phyloP scores from a whole-genome alignment of 2,888 invertebrate genomes.

The Tenthredo scrophulariae region DNA sequence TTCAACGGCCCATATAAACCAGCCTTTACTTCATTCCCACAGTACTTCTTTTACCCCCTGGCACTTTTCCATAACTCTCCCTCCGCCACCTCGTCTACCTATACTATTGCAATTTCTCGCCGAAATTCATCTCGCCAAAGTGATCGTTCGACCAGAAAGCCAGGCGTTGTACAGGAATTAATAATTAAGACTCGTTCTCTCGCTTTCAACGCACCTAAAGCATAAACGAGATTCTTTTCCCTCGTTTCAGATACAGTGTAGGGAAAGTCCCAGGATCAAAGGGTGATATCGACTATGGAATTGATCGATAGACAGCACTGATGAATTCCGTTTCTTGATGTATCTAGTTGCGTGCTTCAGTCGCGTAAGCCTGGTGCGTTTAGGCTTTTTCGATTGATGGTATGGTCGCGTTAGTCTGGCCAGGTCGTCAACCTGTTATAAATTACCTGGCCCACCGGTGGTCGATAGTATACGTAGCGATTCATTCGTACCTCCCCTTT shows the following conservation, averaged over 20 bases:
- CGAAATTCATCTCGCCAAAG: constrained; percentile 10
- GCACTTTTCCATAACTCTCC: constrained; percentile 6
- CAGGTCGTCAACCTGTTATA: constrained; percentile 25
- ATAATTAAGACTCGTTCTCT: neutral
- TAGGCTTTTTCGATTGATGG: constrained; percentile 25
- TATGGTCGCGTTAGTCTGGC: constrained; percentile 15
- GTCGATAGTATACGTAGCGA: constrained; percentile 18
- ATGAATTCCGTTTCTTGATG: neutral
- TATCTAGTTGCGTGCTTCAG: neutral
- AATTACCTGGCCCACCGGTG: constrained; percentile 25
- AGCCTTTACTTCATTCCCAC: constrained; percentile 33
- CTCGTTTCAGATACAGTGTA: neutral
- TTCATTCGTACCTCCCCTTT: constrained; percentile 6
- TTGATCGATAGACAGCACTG: neutral
- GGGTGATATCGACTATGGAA: constrained; percentile 1
- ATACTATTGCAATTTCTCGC: neutral
- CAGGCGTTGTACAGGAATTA: constrained; percentile 11
- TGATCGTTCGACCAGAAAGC: constrained; percentile 17
- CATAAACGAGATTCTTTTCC: neutral
- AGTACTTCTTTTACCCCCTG: constrained; percentile 18
- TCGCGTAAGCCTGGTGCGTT: neutral
- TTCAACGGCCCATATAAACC: constrained; percentile 28
- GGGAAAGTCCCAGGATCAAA: neutral
- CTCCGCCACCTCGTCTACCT: neutral
- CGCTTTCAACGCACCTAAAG: neutral